Percentiles rank a stretch among this genome's conserved stretches.
phyloP scores from a whole-genome alignment of 1,140 invertebrate species.

The Trichogramma pretiosum region DNA sequence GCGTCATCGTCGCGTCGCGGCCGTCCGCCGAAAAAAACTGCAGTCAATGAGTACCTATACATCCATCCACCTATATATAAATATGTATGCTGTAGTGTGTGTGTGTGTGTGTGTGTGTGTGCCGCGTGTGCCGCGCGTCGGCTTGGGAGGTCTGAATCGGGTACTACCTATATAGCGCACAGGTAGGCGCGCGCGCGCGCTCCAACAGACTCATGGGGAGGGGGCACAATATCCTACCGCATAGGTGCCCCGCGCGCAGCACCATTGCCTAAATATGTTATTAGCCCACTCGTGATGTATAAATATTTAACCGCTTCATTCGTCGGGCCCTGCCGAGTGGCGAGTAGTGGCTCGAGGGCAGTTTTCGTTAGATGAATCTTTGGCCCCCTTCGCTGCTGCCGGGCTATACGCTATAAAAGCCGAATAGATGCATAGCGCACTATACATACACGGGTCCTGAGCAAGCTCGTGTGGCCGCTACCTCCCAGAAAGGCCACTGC shows the following conservation, averaged over 20 bases:
- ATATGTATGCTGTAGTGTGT: too few species aligned
- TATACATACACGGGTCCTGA: conserved; percentile 7
- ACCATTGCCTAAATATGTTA: conserved; percentile 43
- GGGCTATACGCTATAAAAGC: conserved; percentile 8
- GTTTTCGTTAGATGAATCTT: not conserved
- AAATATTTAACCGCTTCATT: conserved; percentile 43
- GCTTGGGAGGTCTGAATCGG: not conserved
- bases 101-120: too few species aligned
- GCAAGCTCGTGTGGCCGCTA: too few species aligned
- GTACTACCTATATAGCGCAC: not conserved
- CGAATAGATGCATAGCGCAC: conserved; percentile 26
- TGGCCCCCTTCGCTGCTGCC: not conserved
- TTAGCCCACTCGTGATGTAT: conserved; percentile 30
- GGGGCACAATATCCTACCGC: not conserved
- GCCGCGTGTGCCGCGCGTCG: conserved; percentile 1
- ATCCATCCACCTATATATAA: too few species aligned
- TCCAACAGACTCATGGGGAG: not conserved
- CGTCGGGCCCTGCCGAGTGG: conserved; percentile 16
- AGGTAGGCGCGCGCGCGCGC: not conserved
- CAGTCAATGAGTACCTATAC: too few species aligned
- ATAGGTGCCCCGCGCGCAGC: not conserved
- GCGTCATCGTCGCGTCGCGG: too few species aligned
- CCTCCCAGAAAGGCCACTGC: conserved; percentile 38
- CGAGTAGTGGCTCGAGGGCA: conserved; percentile 24
- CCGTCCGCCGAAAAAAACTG: too few species aligned